Evolutionary conservation across 2,113 vertebrate species (phyloP).

Genomic region (Clarias magur): DNA sequence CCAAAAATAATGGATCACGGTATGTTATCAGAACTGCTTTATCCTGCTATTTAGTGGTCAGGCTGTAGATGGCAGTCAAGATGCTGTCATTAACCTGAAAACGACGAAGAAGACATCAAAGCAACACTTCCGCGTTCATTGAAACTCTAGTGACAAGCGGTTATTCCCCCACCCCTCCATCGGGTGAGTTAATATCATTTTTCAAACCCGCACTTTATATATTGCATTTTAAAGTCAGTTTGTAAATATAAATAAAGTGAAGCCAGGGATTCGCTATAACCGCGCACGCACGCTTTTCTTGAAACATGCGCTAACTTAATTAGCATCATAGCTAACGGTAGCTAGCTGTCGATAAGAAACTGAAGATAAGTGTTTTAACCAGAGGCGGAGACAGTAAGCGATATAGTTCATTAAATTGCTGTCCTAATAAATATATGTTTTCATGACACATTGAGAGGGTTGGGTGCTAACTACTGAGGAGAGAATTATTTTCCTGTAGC

Average conservation of each 20-base stretch:
- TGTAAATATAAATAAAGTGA: background rate
- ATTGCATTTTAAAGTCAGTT: background rate
- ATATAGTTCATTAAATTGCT: background rate
- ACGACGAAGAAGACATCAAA: background rate
- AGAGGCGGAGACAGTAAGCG: background rate
- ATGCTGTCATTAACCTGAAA: background rate
- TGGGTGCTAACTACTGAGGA: background rate
- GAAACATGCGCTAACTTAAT: background rate
- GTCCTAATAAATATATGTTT: background rate
- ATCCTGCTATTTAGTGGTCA: background rate
- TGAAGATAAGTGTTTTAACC: background rate
- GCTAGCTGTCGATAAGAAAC: background rate
- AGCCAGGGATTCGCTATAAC: background rate
- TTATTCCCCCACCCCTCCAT: background rate
- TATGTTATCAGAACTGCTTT: background rate
- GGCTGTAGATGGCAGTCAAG: background rate
- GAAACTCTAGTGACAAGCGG: background rate
- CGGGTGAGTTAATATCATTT: background rate
- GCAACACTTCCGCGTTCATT: slow-evolving; percentile 15
- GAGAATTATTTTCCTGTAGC: background rate
- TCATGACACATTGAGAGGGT: background rate
- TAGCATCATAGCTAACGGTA: background rate
- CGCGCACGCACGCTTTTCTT: no score
- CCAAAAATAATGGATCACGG: background rate
- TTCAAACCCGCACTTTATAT: background rate